These are phyloP conservation scores for Gadopsis marmoratus DNA, from an alignment of 2,797 vertebrate species.

Conservation along the genomic window DNA sequence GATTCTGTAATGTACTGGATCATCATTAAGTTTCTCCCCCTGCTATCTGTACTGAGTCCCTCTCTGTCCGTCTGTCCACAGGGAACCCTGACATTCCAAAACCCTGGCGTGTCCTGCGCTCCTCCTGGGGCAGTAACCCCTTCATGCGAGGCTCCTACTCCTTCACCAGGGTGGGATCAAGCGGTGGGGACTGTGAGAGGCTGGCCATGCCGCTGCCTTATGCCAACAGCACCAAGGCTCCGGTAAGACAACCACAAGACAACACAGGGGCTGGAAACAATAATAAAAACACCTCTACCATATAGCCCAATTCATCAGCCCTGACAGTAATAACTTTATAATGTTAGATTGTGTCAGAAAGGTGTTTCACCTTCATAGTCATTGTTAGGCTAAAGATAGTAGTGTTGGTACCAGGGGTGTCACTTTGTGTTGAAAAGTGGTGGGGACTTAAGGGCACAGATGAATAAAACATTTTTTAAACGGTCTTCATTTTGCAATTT, in stretches of 20 bases:
- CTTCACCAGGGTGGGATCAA: conserved; percentile 97
- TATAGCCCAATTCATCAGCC: background rate
- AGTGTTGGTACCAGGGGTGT: no score
- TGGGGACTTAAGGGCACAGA: no score
- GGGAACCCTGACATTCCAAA: conserved; percentile 99
- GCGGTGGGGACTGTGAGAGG: conserved; percentile 94
- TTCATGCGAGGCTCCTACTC: conserved; percentile 97
- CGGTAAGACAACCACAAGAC: conserved; percentile 81
- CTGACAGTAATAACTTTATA: background rate
- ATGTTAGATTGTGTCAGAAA: background rate
- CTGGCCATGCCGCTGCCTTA: conserved; percentile 96
- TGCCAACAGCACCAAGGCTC: conserved; percentile 94
- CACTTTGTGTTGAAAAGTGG: no score
- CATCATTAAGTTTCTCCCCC: background rate
- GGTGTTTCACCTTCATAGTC: background rate
- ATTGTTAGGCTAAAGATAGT: background rate
- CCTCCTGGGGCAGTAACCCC: conserved; percentile 97
- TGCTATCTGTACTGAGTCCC: background rate
- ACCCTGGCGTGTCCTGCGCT: conserved; percentile 94
- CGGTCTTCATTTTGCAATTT: no score
- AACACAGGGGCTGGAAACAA: background rate
- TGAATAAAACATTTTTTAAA: no score
- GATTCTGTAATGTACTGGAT: background rate
- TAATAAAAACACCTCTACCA: background rate
- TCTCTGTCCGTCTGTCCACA: conserved; percentile 60